Evolutionary conservation across 2,797 vertebrate genomes (phyloP), one percentile per base, ranked within the genome.

Genomic region (Silurus aristotelis): DNA sequence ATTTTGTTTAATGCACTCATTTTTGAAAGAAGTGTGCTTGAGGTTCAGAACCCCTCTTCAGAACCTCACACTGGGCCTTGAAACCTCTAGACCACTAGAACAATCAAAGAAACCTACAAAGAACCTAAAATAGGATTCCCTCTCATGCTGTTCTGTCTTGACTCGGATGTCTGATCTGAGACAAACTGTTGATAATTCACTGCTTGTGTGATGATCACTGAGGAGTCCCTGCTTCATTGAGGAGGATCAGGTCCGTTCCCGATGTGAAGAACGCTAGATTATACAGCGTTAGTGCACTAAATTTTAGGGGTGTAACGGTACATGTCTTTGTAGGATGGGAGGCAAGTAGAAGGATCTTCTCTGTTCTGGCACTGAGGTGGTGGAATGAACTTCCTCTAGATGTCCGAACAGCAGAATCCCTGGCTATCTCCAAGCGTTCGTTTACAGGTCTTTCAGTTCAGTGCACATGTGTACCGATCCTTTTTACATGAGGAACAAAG

Each of bases 231-330:
- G 77, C 31, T 79, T n/a, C 46, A 43, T 17, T 25, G n/a, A 8
- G 15, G 13, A 17, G 25, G 64, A 46, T 63, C 38, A n/a, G 77
- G 38, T 46, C 12, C 38, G 25, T 5, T 15, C 43, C 6, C 15
- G n/a, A 43, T 46, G 77, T 60, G 63, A 38, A 63, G 38, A 79
- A 79, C 14, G 76, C 58, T 61, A 31, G 63, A 63, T 63, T 63
- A 19, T 64, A 25, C 19, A 10, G 77, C 19, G 48, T 80, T 55
- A 81, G 79, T 81, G 46, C 64, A 83, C 81, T 83, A 60, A 60
- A 60, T 61, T 1, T 31, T 31, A 31, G 31, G 31, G 31, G 31
- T 31, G 31, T 31, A 31, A 31, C 31, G 31, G 31, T 31, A 31
- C 31, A 31, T 31, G 31, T 31, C 31, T 31, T 31, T 31, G 31